Base-by-base conservation (phyloP, 1,140 invertebrate genomes). In the Carposina sasakii region DNA sequence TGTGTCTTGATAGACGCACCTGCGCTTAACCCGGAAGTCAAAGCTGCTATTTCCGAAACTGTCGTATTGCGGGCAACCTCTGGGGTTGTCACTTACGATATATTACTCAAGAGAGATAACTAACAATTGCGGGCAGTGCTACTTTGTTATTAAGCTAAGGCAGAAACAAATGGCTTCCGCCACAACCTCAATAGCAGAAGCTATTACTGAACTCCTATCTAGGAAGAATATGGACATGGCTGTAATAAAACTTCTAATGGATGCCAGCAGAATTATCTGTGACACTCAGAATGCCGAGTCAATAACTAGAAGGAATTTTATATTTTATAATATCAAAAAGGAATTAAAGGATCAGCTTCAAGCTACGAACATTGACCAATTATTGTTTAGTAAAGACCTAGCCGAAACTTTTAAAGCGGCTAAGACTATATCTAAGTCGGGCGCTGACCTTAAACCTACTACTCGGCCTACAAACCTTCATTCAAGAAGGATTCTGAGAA, bases 361-460 rank as follows among this genome's bases (percentile, higher is more conserved):
- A 20, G 8, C 20, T 3, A 58, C 60, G 10, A 57, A 54, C 36
- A 50, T 58, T 12, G 57, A 58, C 30, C 52, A 42, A 28, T 47
- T 39, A 8, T 34, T 62, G 0, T 66, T 66, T 39, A 44, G 62
- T n/a, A 12, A 36, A 36, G 31, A 55, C 0, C 16, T 62, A 20
- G 36, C 48, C 2, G 51, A 62, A 10, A 51, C 41, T 0, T 16
- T 65, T 15, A 59, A 57, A 13, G 19, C 51, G 1, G 59, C 56
- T 2, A 62, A 59, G 49, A 45, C 48, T 17, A 52, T 65, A 8
- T 22, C 31, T 12, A 66, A 54, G 46, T 49, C 59, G 2, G 56
- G 54, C 2, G 42, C 39, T 3, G 56, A 62, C 1, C 26, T 61
- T 1, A 61, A 61, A 26, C 8, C 13, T 8, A 13, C 9, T 23